A percentile compares a stretch with the other conserved stretches of the same genome.
These are phyloP conservation scores for Leptinotarsa undecemlineata DNA, from an alignment of 1,140 invertebrate genomes.

Conservation along the genomic window DNA sequence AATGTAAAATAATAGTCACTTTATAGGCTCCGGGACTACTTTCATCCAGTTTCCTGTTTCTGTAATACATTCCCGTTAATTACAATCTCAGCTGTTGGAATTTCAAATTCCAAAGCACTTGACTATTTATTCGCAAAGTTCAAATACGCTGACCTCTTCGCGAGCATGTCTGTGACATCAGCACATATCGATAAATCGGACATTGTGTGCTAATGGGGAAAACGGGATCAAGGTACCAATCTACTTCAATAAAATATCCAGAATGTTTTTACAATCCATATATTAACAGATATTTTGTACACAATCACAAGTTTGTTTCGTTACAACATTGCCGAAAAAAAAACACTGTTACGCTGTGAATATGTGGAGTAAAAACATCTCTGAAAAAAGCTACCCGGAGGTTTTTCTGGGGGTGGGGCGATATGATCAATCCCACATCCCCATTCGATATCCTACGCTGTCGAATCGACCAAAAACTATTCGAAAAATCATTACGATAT, in stretches of 20 bases:
- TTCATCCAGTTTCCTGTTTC: no score
- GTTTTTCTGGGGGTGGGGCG: no score
- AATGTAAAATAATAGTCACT: no score
- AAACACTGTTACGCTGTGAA: slow-evolving; percentile 45
- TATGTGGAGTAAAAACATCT: slow-evolving; percentile 49
- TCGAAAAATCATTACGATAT: no score
- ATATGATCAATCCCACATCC: no score
- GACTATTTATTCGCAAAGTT: not conserved
- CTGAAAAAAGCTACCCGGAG: slow-evolving; percentile 17
- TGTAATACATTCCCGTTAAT: no score
- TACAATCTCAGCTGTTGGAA: no score
- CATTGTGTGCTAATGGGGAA: slow-evolving; percentile 1
- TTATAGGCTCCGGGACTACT: no score
- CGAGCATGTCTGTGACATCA: not conserved
- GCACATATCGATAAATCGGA: no score
- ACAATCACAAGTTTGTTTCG: slow-evolving; percentile 26
- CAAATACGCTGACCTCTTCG: not conserved
- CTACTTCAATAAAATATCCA: slow-evolving; percentile 20
- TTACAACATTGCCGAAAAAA: not conserved
- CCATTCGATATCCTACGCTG: no score
- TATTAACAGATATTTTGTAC: slow-evolving; percentile 50
- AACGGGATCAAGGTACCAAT: slow-evolving; percentile 4
- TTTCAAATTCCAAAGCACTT: no score
- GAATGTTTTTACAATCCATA: slow-evolving; percentile 52
- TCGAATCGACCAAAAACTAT: no score